Evolutionary conservation across 2,113 vertebrate species (phyloP), one percentile per base, ranked within the genome.

Genomic region (Leptobrachium leishanense): DNA sequence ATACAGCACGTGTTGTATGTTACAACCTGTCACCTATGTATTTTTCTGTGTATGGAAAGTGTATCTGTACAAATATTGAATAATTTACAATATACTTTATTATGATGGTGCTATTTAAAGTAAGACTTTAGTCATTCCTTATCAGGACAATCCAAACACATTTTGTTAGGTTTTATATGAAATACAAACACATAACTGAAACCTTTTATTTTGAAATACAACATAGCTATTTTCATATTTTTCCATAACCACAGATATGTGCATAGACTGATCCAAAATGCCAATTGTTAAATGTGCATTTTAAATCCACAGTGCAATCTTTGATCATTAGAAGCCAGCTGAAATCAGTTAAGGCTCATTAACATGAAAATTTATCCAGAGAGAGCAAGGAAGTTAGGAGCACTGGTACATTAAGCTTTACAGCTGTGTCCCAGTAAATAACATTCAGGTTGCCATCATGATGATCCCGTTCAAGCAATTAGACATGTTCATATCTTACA

Each of bases 341-440:
- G 85, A 88, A 91, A 93, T 93, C 91, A 92, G 92, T 91, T 88
- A 92, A 92, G 93, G 91, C 90, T 94, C 93, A 93, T 95, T 96
- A 95, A 86, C 89, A 88, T 77, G 80, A 79, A 85, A 92, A 93
- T 90, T 87, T 84, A 79, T 90, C 90, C 93, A 92, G 85, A 91
- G 90, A 92, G 87, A 90, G 85, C 84, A 85, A 85, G 81, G 90
- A 90, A 90, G 89, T 90, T 72, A 88, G 86, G 87, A 91, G 89
- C 89, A 89, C 87, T 93, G 93, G 84, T 92, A 94, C 93, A 93
- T 96, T 96, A 94, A 94, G 89, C 95, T 95, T 90, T 92, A 92
- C 55, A 84, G 90, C 92, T 90, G 84, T 90, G 92, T 90, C 88
- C 89, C 82, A 83, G 92, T 95, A 94, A 95, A 95, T 95, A 94